Percentiles rank a stretch among this genome's conserved stretches.
Evolutionary conservation across 2,113 vertebrate species (phyloP).

Genomic region (Illadopsis cleaveri): DNA sequence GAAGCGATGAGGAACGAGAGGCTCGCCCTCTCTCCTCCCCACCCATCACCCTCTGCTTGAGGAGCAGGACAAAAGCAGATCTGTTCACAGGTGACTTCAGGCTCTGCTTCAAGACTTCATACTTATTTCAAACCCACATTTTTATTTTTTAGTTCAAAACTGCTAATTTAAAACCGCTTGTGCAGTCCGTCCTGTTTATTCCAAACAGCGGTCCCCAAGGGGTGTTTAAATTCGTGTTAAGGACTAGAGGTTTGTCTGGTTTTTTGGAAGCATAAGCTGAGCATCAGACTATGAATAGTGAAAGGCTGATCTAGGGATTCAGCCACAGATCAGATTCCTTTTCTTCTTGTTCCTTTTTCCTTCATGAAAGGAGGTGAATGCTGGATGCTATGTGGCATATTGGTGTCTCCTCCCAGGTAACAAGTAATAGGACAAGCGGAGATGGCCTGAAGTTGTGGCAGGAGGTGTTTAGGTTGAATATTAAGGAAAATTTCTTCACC

Average conservation of each 20-base stretch:
- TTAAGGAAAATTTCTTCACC: background rate
- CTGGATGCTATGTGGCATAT: background rate
- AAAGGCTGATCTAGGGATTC: background rate
- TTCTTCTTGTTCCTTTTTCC: background rate
- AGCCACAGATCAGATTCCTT: background rate
- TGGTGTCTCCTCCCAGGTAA: background rate
- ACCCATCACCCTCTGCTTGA: background rate
- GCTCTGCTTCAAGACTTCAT: background rate
- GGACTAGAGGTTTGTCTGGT: background rate
- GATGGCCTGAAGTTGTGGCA: background rate
- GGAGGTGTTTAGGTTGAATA: background rate
- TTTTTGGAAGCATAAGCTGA: background rate
- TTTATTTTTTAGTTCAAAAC: background rate
- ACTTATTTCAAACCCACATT: background rate
- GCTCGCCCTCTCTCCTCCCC: background rate
- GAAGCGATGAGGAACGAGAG: background rate
- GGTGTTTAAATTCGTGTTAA: background rate
- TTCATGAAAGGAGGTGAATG: background rate
- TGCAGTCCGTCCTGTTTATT: background rate
- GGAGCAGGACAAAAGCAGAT: background rate
- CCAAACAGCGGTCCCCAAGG: background rate
- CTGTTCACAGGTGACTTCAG: slow-evolving; percentile 16
- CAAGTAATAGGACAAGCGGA: background rate
- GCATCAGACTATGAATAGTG: background rate
- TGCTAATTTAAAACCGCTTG: background rate